A percentile compares a stretch with the other conserved stretches of the same genome.
Evolutionary conservation across 2,113 vertebrate genomes (phyloP).

Genomic region (Forbesichthys papilliferus): DNA sequence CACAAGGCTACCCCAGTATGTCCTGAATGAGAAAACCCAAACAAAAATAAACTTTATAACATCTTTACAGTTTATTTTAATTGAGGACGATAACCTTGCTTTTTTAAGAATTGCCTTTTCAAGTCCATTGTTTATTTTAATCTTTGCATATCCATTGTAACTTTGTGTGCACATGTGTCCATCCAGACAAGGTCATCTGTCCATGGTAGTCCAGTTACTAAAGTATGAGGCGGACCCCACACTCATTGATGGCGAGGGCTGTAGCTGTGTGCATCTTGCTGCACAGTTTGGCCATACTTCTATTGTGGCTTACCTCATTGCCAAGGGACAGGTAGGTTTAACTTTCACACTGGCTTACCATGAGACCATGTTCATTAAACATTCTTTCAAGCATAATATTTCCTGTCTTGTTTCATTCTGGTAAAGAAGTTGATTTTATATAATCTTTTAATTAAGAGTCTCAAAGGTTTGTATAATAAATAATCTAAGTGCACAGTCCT

Average conservation of each 20-base stretch:
- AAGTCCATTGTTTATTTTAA: background rate
- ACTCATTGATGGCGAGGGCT: conserved; percentile 97
- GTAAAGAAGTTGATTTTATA: no score
- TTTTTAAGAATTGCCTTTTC: background rate
- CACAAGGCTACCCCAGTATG: no score
- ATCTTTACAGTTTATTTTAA: background rate
- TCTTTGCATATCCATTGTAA: background rate
- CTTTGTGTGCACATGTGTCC: background rate
- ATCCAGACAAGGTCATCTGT: conserved; percentile 93
- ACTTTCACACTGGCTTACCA: no score
- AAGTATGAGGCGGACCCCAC: conserved; percentile 97
- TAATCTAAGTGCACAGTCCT: no score
- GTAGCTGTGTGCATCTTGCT: conserved; percentile 96
- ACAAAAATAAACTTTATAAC: background rate
- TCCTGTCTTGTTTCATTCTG: no score
- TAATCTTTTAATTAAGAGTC: background rate
- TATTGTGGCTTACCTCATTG: conserved; percentile 98
- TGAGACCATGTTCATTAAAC: no score
- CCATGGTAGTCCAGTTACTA: conserved; percentile 99
- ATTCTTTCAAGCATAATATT: no score
- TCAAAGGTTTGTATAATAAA: background rate
- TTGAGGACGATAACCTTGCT: no score
- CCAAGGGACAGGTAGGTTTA: conserved; percentile 91
- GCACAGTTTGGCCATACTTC: conserved; percentile 99
- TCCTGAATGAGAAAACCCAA: no score